Percentiles rank a stretch among this genome's conserved stretches.
These are phyloP conservation scores for Clarias fuscus DNA, from an alignment of 2,797 vertebrate species.

Conservation along the genomic window DNA sequence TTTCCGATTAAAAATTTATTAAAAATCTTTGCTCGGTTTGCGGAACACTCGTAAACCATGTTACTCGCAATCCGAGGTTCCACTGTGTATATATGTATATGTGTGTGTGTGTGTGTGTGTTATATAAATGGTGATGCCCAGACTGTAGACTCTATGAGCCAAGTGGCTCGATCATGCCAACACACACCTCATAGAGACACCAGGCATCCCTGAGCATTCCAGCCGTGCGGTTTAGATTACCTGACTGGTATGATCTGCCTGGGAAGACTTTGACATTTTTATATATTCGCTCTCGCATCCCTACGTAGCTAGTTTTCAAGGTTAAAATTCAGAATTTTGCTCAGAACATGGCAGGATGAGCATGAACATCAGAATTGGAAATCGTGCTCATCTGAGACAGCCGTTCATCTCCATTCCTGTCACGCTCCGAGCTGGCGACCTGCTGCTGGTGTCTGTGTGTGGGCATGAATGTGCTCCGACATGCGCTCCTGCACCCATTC, in stretches of 20 bases:
- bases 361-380: constrained; percentile 27
- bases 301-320: not conserved
- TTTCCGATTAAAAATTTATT: no score
- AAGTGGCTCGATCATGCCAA: constrained; percentile 5
- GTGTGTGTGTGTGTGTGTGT: no score
- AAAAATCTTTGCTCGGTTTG: no score
- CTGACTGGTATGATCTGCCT: not conserved
- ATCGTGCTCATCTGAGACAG: constrained; percentile 20
- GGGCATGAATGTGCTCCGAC: constrained; percentile 32
- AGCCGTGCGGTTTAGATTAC: not conserved
- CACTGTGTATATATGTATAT: no score
- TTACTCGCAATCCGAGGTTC: no score
- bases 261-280: not conserved
- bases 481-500: constrained; percentile 32
- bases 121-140: constrained; percentile 24
- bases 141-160: constrained; percentile 8
- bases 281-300: not conserved
- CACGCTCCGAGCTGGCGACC: constrained; percentile 34
- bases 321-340: not conserved
- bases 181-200: not conserved
- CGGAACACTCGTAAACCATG: no score
- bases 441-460: constrained; percentile 33
- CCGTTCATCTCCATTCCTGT: constrained; percentile 45
- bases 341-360: constrained; percentile 29
- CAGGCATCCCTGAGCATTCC: not conserved